phyloP scores from a whole-genome alignment of 2,888 invertebrate genomes.

The Drosophila antonietae region DNA sequence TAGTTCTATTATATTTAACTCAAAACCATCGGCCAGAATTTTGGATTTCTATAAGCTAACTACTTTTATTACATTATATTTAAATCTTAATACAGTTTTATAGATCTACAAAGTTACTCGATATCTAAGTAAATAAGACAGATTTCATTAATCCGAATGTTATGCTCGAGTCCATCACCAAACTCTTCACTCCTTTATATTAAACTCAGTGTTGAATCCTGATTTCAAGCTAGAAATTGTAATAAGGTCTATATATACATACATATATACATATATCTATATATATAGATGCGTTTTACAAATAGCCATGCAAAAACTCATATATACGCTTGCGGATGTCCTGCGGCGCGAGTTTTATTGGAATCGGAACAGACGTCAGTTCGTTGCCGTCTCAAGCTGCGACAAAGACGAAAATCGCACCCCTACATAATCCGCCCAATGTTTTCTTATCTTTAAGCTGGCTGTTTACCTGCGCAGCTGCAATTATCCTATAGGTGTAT shows the following conservation, averaged over 20 bases:
- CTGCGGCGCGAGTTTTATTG: slow-evolving; percentile 57
- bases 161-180: neutral
- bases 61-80: neutral
- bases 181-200: neutral
- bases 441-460: slow-evolving; percentile 53
- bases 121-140: neutral
- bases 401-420: slow-evolving; percentile 65
- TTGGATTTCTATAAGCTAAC: neutral
- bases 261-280: neutral
- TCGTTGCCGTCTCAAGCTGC: slow-evolving; percentile 59
- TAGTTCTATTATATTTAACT: neutral
- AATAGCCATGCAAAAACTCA: slow-evolving; percentile 13
- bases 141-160: too few relatives aligned
- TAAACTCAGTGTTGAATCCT: neutral
- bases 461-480: slow-evolving; percentile 71
- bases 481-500: slow-evolving; percentile 53
- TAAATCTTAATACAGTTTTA: neutral
- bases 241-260: neutral
- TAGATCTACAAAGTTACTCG: neutral
- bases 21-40: neutral
- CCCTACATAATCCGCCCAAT: slow-evolving; percentile 64
- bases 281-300: slow-evolving; percentile 8
- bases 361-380: slow-evolving; percentile 46
- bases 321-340: slow-evolving; percentile 46
- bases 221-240: neutral